These are phyloP conservation scores for Liodrosophila aerea DNA, from an alignment of 2,888 invertebrate species.

Conservation along the genomic window DNA sequence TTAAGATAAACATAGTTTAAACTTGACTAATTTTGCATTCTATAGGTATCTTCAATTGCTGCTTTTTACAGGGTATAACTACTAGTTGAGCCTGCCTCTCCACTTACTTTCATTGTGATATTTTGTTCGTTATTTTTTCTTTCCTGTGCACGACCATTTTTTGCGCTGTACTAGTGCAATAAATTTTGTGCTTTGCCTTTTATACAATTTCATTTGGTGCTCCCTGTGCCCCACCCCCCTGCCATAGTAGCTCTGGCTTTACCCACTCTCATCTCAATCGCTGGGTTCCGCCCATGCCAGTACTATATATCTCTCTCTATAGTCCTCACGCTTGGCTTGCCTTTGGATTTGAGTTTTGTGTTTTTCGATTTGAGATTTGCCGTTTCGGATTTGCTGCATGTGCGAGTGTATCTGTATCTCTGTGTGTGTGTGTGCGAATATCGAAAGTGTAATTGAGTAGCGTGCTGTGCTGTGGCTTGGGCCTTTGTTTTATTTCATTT, in stretches of 20 bases:
- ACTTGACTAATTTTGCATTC: too few relatives aligned
- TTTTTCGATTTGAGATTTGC: slow-evolving; percentile 73
- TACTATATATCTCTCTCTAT: slow-evolving; percentile 16
- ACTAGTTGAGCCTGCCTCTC: not conserved
- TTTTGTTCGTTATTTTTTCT: slow-evolving; percentile 6
- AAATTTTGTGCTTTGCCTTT: slow-evolving; percentile 72
- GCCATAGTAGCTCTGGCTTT: slow-evolving; percentile 8
- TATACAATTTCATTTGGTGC: slow-evolving; percentile 73
- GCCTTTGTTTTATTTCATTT: slow-evolving; percentile 76
- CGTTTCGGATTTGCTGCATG: slow-evolving; percentile 52
- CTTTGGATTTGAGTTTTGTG: slow-evolving; percentile 74
- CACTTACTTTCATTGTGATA: slow-evolving; percentile 9
- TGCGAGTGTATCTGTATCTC: slow-evolving; percentile 19
- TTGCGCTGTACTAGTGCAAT: slow-evolving; percentile 57
- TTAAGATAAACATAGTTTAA: too few relatives aligned
- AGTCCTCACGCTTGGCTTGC: slow-evolving; percentile 68
- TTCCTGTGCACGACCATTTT: slow-evolving; percentile 47
- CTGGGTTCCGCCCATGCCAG: slow-evolving; percentile 6
- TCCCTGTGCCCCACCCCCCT: not conserved
- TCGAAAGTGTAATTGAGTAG: slow-evolving; percentile 77
- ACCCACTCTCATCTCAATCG: slow-evolving; percentile 22
- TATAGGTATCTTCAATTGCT: too few relatives aligned
- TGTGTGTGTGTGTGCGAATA: slow-evolving; percentile 51
- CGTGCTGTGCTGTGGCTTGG: slow-evolving; percentile 60
- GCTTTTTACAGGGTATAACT: slow-evolving; percentile 7